Conservation (phyloP, 2,797 vertebrate species). For the Myotis findleyi region DNA sequence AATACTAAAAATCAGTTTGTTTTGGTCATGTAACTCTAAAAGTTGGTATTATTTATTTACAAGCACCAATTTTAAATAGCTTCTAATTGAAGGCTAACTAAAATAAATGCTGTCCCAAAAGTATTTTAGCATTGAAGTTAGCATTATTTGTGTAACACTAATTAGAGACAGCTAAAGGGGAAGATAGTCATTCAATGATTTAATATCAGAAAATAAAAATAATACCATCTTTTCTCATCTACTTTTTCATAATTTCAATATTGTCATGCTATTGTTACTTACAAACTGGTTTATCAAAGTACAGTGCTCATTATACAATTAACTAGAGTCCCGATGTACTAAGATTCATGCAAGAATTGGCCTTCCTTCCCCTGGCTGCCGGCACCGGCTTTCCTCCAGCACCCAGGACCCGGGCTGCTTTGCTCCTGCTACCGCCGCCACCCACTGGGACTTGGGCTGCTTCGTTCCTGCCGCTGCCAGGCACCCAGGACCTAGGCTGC, state of each 20-base stretch:
- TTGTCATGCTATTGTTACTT: neutral
- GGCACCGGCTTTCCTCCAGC: no score
- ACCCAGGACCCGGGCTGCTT: no score
- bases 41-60: conserved; percentile 16
- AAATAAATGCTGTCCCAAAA: conserved; percentile 35
- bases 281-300: neutral
- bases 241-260: neutral
- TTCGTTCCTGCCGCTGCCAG: no score
- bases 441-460: no score
- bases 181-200: neutral
- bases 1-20: neutral
- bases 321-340: no score
- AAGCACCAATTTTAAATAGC: neutral
- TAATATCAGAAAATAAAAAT: conserved; percentile 29
- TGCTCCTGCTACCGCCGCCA: no score
- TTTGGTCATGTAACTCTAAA: neutral
- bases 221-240: neutral
- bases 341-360: no score
- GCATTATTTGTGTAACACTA: conserved; percentile 35
- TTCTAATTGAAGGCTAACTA: conserved; percentile 29
- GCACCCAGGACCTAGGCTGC: no score
- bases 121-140: conserved; percentile 50
- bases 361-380: no score
- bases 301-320: neutral
- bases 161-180: conserved; percentile 41